phyloP scores from a whole-genome alignment of 2,113 vertebrate species.

The Brevimyrus niger region DNA sequence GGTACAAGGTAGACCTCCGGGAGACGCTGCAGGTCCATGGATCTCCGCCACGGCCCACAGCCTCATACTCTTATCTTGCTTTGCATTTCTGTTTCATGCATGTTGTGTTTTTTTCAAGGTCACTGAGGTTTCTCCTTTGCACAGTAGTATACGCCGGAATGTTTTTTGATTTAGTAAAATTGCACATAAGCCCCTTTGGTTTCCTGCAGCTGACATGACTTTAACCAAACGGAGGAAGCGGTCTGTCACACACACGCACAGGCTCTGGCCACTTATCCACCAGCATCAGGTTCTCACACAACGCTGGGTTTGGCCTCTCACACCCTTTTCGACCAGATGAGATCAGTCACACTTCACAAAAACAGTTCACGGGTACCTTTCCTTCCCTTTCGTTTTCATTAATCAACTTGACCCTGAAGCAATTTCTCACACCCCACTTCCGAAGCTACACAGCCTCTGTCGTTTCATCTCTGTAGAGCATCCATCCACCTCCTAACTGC shows the following conservation, averaged over 20 bases:
- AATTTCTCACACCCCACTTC: neutral
- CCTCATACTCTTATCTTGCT: neutral
- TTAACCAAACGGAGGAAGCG: slow-evolving; percentile 45
- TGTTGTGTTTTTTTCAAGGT: slow-evolving; percentile 16
- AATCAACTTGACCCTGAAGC: neutral
- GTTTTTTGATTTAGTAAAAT: slow-evolving; percentile 31
- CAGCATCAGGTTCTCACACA: slow-evolving; percentile 27
- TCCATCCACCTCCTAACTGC: neutral
- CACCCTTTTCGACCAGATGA: neutral
- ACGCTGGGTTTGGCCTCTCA: slow-evolving; percentile 37
- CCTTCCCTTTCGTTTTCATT: neutral
- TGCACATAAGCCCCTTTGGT: slow-evolving; percentile 35
- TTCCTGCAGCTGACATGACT: slow-evolving; percentile 39
- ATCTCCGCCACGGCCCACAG: neutral
- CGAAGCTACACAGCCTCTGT: neutral
- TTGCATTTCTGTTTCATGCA: slow-evolving; percentile 4
- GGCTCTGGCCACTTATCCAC: slow-evolving; percentile 17
- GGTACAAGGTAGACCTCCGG: neutral
- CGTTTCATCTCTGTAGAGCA: neutral
- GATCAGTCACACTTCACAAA: neutral
- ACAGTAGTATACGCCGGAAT: slow-evolving; percentile 26
- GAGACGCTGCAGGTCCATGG: neutral
- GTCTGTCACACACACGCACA: slow-evolving; percentile 32
- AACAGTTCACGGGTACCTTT: neutral
- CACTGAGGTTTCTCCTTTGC: slow-evolving; percentile 25